Conservation (phyloP, 2,888 invertebrate species). For the Drosophila monieri region DNA sequence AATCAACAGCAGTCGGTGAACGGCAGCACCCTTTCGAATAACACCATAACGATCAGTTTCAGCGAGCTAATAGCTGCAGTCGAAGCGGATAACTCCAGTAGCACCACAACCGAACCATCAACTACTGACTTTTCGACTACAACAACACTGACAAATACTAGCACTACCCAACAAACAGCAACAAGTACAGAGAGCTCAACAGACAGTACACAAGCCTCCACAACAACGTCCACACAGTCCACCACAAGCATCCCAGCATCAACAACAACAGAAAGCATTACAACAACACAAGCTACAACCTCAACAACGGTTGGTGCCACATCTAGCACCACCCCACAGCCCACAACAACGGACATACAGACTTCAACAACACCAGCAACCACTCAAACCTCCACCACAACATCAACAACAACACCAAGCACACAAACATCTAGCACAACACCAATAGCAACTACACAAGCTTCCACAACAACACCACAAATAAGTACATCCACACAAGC, state of each 20-base stretch:
- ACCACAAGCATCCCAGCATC: not conserved
- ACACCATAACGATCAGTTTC: constrained; percentile 60
- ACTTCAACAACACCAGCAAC: constrained; percentile 7
- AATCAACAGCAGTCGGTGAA: constrained; percentile 51
- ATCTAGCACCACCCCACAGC: constrained; percentile 15
- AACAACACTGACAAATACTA: constrained; percentile 1
- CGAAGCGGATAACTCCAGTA: constrained; percentile 14
- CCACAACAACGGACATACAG: constrained; percentile 3
- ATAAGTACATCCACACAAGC: constrained; percentile 3
- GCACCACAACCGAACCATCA: constrained; percentile 6
- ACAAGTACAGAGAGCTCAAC: constrained; percentile 12
- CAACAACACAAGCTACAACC: not conserved
- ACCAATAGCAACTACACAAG: constrained; percentile 11
- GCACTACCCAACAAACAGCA: constrained; percentile 5
- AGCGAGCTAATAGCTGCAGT: constrained; percentile 66
- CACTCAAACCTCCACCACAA: not conserved
- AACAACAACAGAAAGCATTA: not conserved
- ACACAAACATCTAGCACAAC: constrained; percentile 3
- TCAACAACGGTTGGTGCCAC: not conserved
- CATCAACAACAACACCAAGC: constrained; percentile 1
- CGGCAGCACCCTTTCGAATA: constrained; percentile 60
- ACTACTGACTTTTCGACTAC: constrained; percentile 5
- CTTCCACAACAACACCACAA: constrained; percentile 1
- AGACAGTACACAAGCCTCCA: constrained; percentile 2
- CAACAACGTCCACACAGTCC: constrained; percentile 13